These are phyloP conservation scores for Lathamus discolor DNA, from an alignment of 2,113 vertebrate genomes.

Conservation along the genomic window DNA sequence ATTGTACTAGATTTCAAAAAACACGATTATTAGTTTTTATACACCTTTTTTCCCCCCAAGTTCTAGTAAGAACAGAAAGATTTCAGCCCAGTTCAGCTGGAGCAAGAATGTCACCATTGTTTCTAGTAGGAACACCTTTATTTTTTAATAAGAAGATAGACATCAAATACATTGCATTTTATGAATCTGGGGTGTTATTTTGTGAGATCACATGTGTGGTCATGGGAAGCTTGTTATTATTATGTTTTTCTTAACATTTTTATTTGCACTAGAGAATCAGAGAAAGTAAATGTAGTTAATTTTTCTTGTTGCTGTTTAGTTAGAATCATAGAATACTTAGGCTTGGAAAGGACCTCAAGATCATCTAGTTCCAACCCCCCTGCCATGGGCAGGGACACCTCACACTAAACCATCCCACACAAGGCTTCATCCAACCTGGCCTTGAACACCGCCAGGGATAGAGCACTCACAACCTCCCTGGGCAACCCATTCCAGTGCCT, in stretches of 20 bases:
- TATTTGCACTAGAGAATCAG: background rate
- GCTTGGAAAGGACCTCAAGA: too few species aligned
- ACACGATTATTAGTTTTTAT: background rate
- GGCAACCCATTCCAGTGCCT: too few species aligned
- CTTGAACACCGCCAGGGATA: too few species aligned
- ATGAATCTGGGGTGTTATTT: background rate
- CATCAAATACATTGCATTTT: background rate
- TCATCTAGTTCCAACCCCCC: too few species aligned
- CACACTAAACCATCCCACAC: too few species aligned
- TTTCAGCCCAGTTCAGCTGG: background rate
- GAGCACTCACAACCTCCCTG: too few species aligned
- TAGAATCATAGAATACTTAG: too few species aligned
- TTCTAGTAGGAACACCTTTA: background rate
- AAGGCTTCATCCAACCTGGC: too few species aligned
- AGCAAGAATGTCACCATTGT: background rate
- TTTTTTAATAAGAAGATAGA: background rate
- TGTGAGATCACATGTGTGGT: rapidly evolving
- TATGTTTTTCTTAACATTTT: background rate
- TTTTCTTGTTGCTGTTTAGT: background rate
- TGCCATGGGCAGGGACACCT: too few species aligned
- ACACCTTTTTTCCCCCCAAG: background rate
- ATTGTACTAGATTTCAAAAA: background rate
- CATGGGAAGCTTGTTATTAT: background rate
- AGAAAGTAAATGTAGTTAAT: background rate
- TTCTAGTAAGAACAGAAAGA: background rate